Evolutionary conservation across 2,888 invertebrate genomes (phyloP).

Genomic region (Drosophila leonis): DNA sequence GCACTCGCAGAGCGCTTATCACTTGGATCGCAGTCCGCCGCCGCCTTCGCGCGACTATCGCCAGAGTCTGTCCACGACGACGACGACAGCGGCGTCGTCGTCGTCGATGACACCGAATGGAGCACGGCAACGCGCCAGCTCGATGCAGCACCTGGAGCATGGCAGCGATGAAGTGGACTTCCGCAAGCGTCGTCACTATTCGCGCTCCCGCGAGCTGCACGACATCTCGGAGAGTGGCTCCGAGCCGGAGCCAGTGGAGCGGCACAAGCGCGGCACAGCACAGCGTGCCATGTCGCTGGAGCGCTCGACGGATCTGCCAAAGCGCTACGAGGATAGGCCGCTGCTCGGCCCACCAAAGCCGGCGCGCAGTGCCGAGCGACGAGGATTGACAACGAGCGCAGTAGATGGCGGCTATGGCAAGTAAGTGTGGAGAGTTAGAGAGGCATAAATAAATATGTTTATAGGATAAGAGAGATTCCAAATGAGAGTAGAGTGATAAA

Average conservation of each 20-base stretch:
- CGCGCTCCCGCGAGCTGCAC: slow-evolving; percentile 86
- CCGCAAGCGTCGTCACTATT: slow-evolving; percentile 83
- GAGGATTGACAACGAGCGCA: slow-evolving; percentile 47
- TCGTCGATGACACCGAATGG: neutral
- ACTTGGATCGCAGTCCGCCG: slow-evolving; percentile 82
- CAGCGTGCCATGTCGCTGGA: slow-evolving; percentile 73
- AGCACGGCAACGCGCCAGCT: slow-evolving; percentile 80
- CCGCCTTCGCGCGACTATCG: slow-evolving; percentile 76
- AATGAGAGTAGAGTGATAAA: too few relatives aligned
- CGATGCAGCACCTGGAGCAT: slow-evolving; percentile 84
- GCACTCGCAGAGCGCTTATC: slow-evolving; percentile 85
- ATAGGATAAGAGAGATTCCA: too few relatives aligned
- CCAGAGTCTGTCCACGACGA: slow-evolving; percentile 58
- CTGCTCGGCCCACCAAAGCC: slow-evolving; percentile 85
- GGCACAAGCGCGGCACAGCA: slow-evolving; percentile 69
- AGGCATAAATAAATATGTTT: too few relatives aligned
- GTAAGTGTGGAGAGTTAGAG: slow-evolving; percentile 29
- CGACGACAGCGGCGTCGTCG: slow-evolving; percentile 9
- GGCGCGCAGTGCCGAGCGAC: slow-evolving; percentile 83
- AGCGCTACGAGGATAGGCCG: slow-evolving; percentile 75
- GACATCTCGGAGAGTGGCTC: slow-evolving; percentile 85
- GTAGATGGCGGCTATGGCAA: slow-evolving; percentile 56
- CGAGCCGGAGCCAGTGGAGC: slow-evolving; percentile 83
- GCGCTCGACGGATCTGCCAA: slow-evolving; percentile 57
- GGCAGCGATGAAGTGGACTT: slow-evolving; percentile 84